phyloP scores from a whole-genome alignment of 2,797 vertebrate genomes.

The Sciurus vulgaris region DNA sequence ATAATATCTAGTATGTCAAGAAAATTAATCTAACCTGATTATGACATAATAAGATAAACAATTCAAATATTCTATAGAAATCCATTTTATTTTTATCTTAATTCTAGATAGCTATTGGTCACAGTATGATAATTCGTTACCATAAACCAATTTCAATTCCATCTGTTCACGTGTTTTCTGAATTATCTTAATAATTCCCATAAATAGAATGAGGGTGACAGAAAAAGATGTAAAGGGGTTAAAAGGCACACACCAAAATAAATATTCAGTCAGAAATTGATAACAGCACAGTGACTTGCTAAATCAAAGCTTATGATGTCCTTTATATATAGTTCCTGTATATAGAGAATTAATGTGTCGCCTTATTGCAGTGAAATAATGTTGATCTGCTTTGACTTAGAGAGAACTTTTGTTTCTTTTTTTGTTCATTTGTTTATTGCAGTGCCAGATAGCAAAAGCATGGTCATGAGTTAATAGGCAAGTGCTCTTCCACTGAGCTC shows the following conservation, averaged over 20 bases:
- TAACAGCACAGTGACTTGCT: background rate
- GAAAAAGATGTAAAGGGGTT: background rate
- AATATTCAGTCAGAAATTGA: background rate
- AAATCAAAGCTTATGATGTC: background rate
- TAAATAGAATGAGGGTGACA: background rate
- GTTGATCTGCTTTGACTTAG: background rate
- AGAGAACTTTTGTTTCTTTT: background rate
- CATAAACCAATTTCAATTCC: background rate
- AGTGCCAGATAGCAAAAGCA: background rate
- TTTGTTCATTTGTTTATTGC: background rate
- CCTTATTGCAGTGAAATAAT: background rate
- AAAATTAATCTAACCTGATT: background rate
- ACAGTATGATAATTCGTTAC: background rate
- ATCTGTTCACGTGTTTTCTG: background rate
- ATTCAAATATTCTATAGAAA: background rate
- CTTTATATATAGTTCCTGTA: background rate
- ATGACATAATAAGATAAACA: background rate
- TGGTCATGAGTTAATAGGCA: no score
- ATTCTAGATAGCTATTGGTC: background rate
- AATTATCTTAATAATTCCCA: background rate
- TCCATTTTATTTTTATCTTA: constrained; percentile 5
- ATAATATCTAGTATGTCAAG: background rate
- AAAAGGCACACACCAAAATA: background rate
- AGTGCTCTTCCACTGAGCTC: background rate
- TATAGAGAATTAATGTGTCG: background rate